Conservation (phyloP, 2,113 vertebrate species). For the Antennarius striatus region DNA sequence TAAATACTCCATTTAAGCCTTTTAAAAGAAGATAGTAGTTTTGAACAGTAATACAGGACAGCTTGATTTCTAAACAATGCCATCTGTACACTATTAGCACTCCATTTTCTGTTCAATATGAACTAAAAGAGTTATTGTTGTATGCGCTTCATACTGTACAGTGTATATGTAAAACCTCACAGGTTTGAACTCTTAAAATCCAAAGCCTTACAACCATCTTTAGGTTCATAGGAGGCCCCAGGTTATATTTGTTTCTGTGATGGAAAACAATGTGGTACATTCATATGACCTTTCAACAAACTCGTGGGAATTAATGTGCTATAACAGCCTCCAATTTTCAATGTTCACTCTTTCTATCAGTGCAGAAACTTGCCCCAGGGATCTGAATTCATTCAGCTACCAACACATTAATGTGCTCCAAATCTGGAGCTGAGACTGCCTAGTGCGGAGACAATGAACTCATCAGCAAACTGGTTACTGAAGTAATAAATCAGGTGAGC, state of each 20-base stretch:
- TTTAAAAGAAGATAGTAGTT: slow-evolving; percentile 8
- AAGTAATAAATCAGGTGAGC: neutral
- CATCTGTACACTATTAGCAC: neutral
- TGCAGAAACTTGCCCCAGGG: neutral
- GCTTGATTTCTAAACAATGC: neutral
- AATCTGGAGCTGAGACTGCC: neutral
- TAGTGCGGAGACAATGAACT: no score
- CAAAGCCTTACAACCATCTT: neutral
- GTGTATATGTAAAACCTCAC: neutral
- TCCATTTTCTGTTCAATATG: neutral
- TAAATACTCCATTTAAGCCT: slow-evolving; percentile 19
- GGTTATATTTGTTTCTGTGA: neutral
- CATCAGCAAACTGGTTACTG: neutral
- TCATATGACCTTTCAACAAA: neutral
- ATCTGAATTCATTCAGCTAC: neutral
- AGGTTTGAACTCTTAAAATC: neutral
- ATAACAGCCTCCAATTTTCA: neutral
- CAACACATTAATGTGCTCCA: neutral
- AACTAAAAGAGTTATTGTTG: neutral
- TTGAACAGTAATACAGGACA: slow-evolving; percentile 2
- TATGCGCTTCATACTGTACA: neutral
- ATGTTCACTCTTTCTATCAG: neutral
- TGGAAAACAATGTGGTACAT: neutral
- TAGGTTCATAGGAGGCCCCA: neutral
- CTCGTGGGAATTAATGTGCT: neutral